Evolutionary conservation across 2,888 invertebrate genomes (phyloP), one percentile per base, ranked within the genome.

Genomic region (Blastobasis lacticolella): DNA sequence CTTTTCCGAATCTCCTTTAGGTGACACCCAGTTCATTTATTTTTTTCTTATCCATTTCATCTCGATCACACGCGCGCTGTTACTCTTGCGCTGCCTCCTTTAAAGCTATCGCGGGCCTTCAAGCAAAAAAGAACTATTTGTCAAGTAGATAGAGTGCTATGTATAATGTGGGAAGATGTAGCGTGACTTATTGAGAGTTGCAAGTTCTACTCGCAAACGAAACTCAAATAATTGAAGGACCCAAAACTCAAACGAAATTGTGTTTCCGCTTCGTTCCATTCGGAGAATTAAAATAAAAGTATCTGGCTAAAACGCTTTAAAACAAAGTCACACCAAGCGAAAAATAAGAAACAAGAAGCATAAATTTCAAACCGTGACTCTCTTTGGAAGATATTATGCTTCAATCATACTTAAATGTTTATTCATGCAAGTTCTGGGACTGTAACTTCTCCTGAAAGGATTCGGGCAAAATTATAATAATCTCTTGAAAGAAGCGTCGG

Each of bases 11-110:
- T 83, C 81, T 81, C 81, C 71, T 78, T 77, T 79, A 71, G 77
- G 82, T 81, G 84, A 79, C 83, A 75, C 75, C 73, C 66, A 78
- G 79, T 82, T 83, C 85, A 85, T 85, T 84, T 84, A 79, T 84
- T 80, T 82, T 84, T 67, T 80, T 81, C 81, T 84, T 80, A 84
- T 80, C 82, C 81, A 71, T 80, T 82, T 73, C 73, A 71, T 69
- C 76, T 78, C 79, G 77, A 82, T 85, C 85, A 83, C 83, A 81
- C 79, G 78, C 78, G 63, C 71, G 72, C 73, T 75, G 78, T 82
- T 80, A 79, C 73, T 83, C 80, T 81, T 68, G 73, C 66, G 74
- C 73, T 71, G 60, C 66, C 41, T 70, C 69, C 64, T 75, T 81
- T 78, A 77, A 78, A 81, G 76, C 73, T 84, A 83, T 81, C 82